These are phyloP conservation scores for Poeciliopsis gracilis DNA, from an alignment of 2,797 vertebrate species.

Conservation along the genomic window DNA sequence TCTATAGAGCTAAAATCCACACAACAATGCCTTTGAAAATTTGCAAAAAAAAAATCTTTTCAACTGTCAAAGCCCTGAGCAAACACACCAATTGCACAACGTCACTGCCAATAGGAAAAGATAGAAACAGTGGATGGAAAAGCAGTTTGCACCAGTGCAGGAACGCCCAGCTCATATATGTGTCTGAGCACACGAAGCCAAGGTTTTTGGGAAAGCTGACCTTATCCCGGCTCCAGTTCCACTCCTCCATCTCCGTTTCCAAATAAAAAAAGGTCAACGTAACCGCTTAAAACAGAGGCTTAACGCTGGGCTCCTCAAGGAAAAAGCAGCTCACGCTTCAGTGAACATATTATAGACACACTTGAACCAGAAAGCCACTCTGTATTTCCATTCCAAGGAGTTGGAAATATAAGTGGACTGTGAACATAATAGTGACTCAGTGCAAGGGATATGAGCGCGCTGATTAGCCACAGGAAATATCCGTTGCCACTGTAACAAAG, in stretches of 20 bases:
- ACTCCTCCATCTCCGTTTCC: slow-evolving; percentile 49
- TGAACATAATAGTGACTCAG: slow-evolving; percentile 15
- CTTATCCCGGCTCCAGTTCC: slow-evolving; percentile 60
- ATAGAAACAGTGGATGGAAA: slow-evolving; percentile 67
- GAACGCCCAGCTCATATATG: slow-evolving; percentile 56
- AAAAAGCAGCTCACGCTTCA: slow-evolving; percentile 17
- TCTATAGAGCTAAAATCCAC: slow-evolving; percentile 63
- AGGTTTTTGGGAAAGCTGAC: slow-evolving; percentile 66
- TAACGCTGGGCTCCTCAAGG: slow-evolving; percentile 15
- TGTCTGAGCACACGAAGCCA: slow-evolving; percentile 36
- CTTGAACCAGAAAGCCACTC: slow-evolving; percentile 13
- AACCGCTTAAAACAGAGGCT: slow-evolving; percentile 37
- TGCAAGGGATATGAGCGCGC: slow-evolving; percentile 41
- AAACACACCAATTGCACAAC: slow-evolving; percentile 54
- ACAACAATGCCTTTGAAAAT: slow-evolving; percentile 34
- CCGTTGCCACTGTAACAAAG: slow-evolving; percentile 40
- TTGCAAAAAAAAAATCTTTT: slow-evolving; percentile 20
- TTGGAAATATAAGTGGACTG: slow-evolving; percentile 19
- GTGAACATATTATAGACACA: slow-evolving; percentile 27
- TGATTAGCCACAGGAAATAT: slow-evolving; percentile 61
- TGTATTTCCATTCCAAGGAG: slow-evolving; percentile 26
- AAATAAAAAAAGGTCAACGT: slow-evolving; percentile 62
- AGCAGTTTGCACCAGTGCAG: slow-evolving; percentile 58
- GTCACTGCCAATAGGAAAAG: slow-evolving; percentile 57
- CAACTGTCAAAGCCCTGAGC: slow-evolving; percentile 61